Conservation (phyloP, 2,113 vertebrate species). For the Ardeotis arabs region DNA sequence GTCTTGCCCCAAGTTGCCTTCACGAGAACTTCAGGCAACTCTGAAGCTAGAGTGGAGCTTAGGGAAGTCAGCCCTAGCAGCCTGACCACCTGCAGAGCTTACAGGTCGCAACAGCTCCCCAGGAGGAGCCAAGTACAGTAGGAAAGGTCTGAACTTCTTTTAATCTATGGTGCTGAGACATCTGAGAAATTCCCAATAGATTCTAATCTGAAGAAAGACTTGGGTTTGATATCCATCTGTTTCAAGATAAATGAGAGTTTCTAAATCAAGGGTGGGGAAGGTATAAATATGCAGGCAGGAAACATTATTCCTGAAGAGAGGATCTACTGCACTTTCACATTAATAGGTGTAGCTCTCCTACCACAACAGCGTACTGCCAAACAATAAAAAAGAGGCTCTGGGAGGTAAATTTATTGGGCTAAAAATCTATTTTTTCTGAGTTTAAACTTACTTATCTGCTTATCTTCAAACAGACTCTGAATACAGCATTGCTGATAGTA, state of each 20-base stretch:
- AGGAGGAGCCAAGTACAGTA: background rate
- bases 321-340: background rate
- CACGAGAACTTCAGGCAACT: background rate
- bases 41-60: background rate
- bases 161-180: background rate
- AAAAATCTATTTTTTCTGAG: background rate
- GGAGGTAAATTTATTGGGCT: background rate
- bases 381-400: background rate
- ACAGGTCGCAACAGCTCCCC: background rate
- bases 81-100: background rate
- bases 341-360: background rate
- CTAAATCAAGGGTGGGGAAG: background rate
- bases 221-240: background rate
- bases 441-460: slow-evolving; percentile 11
- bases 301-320: background rate
- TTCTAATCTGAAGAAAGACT: background rate
- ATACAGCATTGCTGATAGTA: background rate
- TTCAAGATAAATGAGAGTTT: background rate
- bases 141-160: background rate
- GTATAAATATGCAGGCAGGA: background rate
- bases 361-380: background rate
- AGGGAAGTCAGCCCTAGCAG: background rate
- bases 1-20: background rate
- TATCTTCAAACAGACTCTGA: slow-evolving; percentile 20
- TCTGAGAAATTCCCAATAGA: background rate